These are phyloP conservation scores for Accipiter badius DNA, from an alignment of 2,797 vertebrate species.

Conservation along the genomic window DNA sequence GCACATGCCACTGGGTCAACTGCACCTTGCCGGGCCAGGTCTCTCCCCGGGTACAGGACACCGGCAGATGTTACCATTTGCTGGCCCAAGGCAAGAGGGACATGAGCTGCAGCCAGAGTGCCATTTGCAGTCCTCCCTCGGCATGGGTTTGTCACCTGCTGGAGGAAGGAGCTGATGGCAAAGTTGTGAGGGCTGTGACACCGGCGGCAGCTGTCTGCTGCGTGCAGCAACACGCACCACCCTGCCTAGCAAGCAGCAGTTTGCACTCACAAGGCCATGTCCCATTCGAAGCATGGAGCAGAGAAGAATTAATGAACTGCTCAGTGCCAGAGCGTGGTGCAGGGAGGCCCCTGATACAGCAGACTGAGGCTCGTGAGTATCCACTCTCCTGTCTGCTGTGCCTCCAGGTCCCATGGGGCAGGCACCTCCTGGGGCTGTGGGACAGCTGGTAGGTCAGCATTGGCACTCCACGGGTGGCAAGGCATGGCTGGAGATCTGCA, in stretches of 20 bases:
- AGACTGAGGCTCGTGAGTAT: neutral
- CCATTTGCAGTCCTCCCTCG: neutral
- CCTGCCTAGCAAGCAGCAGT: neutral
- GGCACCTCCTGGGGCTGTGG: neutral
- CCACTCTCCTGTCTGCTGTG: neutral
- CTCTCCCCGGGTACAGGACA: neutral
- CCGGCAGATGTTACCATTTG: neutral
- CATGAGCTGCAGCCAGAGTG: neutral
- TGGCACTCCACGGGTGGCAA: neutral
- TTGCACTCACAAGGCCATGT: too few species aligned
- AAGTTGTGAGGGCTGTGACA: neutral
- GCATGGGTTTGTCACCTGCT: neutral
- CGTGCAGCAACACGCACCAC: neutral
- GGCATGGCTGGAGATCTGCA: neutral
- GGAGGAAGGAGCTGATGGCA: neutral
- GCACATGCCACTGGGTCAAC: accelerated
- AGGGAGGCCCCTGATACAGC: neutral
- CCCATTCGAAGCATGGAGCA: accelerated
- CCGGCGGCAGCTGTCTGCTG: neutral
- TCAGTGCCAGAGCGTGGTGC: neutral
- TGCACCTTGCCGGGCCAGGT: neutral
- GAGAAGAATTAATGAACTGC: neutral
- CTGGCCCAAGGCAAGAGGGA: neutral
- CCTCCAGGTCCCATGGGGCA: neutral
- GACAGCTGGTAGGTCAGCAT: neutral